A percentile compares a stretch with the other conserved stretches of the same genome.
phyloP scores from a whole-genome alignment of 2,113 vertebrate species.

The Bubo bubo region DNA sequence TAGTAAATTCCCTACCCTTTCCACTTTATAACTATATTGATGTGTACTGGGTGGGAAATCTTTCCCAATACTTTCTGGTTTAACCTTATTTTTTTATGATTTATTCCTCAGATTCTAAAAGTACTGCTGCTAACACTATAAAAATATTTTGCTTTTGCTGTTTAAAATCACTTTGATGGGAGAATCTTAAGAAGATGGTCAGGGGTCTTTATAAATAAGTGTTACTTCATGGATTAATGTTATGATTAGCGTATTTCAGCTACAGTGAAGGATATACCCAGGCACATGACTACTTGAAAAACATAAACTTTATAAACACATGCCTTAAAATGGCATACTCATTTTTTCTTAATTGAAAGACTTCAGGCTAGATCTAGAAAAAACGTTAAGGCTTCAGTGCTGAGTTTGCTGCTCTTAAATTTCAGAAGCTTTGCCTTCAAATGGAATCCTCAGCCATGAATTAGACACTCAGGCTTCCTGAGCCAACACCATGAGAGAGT shows the following conservation, averaged over 20 bases:
- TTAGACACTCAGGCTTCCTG: neutral
- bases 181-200: neutral
- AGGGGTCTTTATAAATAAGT: neutral
- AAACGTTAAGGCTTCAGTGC: neutral
- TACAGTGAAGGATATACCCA: neutral
- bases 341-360: neutral
- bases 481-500: fast-evolving
- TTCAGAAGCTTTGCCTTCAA: neutral
- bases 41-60: neutral
- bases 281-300: neutral
- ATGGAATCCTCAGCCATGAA: neutral
- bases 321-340: neutral
- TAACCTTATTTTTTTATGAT: neutral
- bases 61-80: neutral
- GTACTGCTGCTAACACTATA: neutral
- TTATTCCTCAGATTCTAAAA: neutral
- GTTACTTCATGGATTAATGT: neutral
- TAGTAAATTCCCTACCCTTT: neutral
- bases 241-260: neutral
- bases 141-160: neutral
- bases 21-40: neutral
- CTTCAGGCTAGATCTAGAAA: neutral
- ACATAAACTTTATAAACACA: neutral
- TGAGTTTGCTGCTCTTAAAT: neutral
- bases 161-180: neutral